These are phyloP conservation scores for Rhagologus leucostigma DNA, from an alignment of 2,113 vertebrate species.

Conservation along the genomic window DNA sequence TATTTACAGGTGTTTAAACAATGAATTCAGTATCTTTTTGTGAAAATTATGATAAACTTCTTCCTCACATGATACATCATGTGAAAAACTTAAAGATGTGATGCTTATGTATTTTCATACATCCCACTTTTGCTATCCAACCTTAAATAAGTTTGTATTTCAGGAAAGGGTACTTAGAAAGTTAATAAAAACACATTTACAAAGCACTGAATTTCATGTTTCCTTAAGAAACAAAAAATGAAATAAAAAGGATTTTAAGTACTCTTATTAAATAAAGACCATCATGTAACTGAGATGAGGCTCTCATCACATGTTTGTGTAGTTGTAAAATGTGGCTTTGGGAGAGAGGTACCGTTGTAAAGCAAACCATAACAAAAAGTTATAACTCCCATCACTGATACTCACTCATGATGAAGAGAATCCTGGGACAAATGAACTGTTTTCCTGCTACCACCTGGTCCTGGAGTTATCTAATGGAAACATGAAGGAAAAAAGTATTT, in stretches of 20 bases:
- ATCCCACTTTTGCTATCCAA: not conserved
- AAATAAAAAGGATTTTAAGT: not conserved
- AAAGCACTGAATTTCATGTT: not conserved
- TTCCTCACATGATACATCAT: not conserved
- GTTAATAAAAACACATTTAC: not conserved
- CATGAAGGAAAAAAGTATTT: conserved; percentile 1
- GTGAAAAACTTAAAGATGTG: not conserved
- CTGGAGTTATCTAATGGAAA: conserved; percentile 74
- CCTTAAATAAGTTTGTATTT: not conserved
- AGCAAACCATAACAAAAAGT: not conserved
- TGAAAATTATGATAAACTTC: not conserved
- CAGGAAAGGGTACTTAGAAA: not conserved
- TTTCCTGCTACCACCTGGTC: conserved; percentile 78
- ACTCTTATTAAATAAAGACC: not conserved
- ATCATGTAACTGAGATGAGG: not conserved
- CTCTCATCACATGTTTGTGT: not conserved
- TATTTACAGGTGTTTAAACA: not conserved
- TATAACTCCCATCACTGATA: conserved; percentile 56
- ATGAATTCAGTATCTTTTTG: not conserved
- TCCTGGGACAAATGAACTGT: conserved; percentile 84
- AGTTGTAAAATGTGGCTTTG: not conserved
- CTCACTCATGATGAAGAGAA: conserved; percentile 86
- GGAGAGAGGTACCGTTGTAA: not conserved
- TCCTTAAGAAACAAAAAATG: not conserved
- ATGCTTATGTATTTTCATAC: not conserved